Evolutionary conservation across 2,797 vertebrate species (phyloP).

Genomic region (Apogon talboti): DNA sequence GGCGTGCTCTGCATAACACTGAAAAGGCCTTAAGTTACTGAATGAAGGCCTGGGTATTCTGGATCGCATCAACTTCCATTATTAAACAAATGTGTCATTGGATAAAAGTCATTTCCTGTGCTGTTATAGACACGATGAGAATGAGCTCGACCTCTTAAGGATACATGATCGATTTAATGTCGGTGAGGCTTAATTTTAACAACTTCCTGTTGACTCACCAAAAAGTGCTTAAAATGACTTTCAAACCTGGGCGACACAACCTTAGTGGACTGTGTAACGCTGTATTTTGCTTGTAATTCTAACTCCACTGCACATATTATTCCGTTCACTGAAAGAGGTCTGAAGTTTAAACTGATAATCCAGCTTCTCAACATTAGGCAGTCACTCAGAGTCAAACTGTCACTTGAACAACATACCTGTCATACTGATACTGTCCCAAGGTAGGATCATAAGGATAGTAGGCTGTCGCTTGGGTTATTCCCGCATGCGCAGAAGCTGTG

Average conservation of each 20-base stretch:
- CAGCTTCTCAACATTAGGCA: not conserved
- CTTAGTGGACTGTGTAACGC: too few species aligned
- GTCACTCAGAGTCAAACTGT: not conserved
- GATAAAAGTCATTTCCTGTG: slow-evolving; percentile 40
- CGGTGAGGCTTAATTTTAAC: slow-evolving; percentile 16
- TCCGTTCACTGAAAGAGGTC: not conserved
- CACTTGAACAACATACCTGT: slow-evolving; percentile 69
- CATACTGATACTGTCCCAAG: slow-evolving; percentile 92
- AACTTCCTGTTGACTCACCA: not conserved
- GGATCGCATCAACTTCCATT: slow-evolving; percentile 34
- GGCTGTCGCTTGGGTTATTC: slow-evolving; percentile 91
- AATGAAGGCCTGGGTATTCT: slow-evolving; percentile 25
- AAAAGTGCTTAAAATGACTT: not conserved
- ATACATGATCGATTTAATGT: slow-evolving; percentile 33
- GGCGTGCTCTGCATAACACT: slow-evolving; percentile 31
- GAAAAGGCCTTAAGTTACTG: slow-evolving; percentile 35
- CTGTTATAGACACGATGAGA: slow-evolving; percentile 31
- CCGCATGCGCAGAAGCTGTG: slow-evolving; percentile 91
- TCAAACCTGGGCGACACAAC: not conserved
- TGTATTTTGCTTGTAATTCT: not conserved
- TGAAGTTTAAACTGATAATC: slow-evolving; percentile 2
- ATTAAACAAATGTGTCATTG: slow-evolving; percentile 47
- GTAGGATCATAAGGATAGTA: slow-evolving; percentile 96
- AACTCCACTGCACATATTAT: not conserved
- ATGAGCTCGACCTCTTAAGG: slow-evolving; percentile 26